Conservation (phyloP, 2,888 invertebrate genomes). For the Melolontha melolontha region DNA sequence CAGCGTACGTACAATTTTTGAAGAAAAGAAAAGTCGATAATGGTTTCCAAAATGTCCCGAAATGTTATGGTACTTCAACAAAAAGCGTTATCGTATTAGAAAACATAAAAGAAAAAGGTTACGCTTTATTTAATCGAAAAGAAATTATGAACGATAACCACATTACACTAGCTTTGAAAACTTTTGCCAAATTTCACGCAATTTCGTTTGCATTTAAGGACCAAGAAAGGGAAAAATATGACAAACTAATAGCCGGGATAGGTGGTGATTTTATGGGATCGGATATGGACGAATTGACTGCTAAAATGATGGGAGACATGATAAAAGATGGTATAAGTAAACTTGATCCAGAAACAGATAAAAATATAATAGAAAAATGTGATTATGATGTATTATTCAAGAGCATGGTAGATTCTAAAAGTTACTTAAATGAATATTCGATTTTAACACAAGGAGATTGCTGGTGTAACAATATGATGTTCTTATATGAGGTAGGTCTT, state of each 20-base stretch:
- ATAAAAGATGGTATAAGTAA: neutral
- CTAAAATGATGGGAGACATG: neutral
- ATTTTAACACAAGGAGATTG: conserved; percentile 53
- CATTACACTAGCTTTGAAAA: conserved; percentile 57
- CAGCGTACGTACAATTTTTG: conserved; percentile 35
- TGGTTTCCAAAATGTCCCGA: conserved; percentile 25
- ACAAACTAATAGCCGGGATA: conserved; percentile 47
- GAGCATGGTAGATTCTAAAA: neutral
- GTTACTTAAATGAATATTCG: conserved; percentile 38
- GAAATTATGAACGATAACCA: conserved; percentile 63
- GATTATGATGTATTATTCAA: neutral
- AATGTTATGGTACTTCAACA: conserved; percentile 30
- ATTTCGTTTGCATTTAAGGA: conserved; percentile 71
- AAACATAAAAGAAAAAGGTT: conserved; percentile 60
- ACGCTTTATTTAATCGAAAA: conserved; percentile 58
- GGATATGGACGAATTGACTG: too few relatives aligned
- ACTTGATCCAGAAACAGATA: conserved; percentile 1
- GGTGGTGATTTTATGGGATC: too few relatives aligned
- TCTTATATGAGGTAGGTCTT: conserved; percentile 47
- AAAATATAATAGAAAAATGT: neutral
- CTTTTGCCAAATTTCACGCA: conserved; percentile 69
- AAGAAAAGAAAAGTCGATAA: conserved; percentile 22
- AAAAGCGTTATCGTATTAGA: conserved; percentile 53
- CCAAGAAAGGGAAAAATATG: conserved; percentile 67
- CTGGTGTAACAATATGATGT: conserved; percentile 56